Evolutionary conservation across 2,113 vertebrate genomes (phyloP), one percentile per base, ranked within the genome.

Genomic region (Lepidiolamprologus cunningtoni): DNA sequence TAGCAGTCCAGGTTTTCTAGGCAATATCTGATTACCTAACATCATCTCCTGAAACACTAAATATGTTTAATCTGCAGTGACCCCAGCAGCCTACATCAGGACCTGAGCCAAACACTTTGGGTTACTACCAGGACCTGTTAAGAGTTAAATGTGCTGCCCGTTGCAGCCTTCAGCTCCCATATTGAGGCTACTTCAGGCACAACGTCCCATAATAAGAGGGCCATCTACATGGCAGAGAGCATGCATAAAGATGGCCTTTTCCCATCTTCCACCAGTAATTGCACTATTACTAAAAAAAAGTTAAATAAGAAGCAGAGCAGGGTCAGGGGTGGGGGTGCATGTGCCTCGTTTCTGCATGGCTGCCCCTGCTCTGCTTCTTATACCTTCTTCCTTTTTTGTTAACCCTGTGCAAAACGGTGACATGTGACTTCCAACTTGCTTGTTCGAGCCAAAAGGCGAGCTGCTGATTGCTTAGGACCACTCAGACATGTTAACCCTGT

Each of bases 171-270:
- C 52, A 89, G 86, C 89, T 92, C 88, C 85, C 87, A 91, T 87
- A 94, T 85, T 89, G 73, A 92, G 91, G 87, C 91, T 84, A 92
- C 91, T 94, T 93, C 86, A 88, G 55, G 73, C 90, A 91, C 90
- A 93, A 92, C 84, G 86, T 89, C 87, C 80, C 47, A 53, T 92
- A 93, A 96, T 93, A 89, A 93, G 88, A 73, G 68, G 85, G 35
- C 86, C 89, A 93, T 91, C 88, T 88, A 85, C 63, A 88, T 81
- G 89, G 84, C 90, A 90, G 87, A 81, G 58, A 80, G 81, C 87
- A 85, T 91, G 85, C 93, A 93, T 94, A 94, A 91, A 89, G 91
- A 94, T 92, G 84, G 81, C 33, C 31, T 87, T 87, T 81, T 92
- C 90, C 91, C 88, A 93, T 89, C 89, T 84, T 80, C 83, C 31